Percentiles rank a stretch among this genome's conserved stretches.
Evolutionary conservation across 2,113 vertebrate genomes (phyloP).

Genomic region (Maylandia zebra): DNA sequence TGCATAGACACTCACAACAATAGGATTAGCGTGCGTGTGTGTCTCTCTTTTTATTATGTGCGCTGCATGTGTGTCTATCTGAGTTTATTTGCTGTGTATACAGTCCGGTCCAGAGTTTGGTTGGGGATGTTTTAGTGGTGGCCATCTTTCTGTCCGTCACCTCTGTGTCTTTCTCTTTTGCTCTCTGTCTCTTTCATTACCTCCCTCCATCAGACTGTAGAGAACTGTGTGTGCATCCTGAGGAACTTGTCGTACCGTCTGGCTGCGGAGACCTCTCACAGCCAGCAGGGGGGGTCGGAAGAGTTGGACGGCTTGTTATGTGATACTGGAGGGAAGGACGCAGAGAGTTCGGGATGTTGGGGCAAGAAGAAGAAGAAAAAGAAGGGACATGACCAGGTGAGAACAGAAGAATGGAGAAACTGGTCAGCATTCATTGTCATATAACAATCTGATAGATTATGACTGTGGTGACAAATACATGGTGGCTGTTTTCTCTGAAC

Average conservation of each 20-base stretch:
- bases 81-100: not conserved
- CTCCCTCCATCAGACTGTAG: slow-evolving; percentile 79
- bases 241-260: slow-evolving; percentile 98
- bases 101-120: not conserved
- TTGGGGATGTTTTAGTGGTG: not conserved
- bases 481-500: not conserved
- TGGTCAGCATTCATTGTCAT: not conserved
- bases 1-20: slow-evolving; percentile 46
- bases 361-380: slow-evolving; percentile 99
- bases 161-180: not conserved
- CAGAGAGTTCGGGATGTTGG: slow-evolving; percentile 96
- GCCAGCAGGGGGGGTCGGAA: slow-evolving; percentile 95
- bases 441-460: not conserved
- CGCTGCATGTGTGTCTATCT: not conserved
- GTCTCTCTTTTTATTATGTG: not conserved
- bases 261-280: slow-evolving; percentile 97
- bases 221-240: slow-evolving; percentile 99
- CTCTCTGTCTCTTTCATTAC: not conserved
- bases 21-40: slow-evolving; percentile 37
- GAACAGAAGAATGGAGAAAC: not conserved
- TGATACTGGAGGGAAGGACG: slow-evolving; percentile 87
- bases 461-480: not conserved
- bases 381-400: slow-evolving; percentile 97
- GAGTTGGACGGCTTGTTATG: slow-evolving; percentile 95
- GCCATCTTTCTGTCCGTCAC: not conserved